Evolutionary conservation across 2,888 invertebrate species (phyloP).

Genomic region (Spicauda simplicius): DNA sequence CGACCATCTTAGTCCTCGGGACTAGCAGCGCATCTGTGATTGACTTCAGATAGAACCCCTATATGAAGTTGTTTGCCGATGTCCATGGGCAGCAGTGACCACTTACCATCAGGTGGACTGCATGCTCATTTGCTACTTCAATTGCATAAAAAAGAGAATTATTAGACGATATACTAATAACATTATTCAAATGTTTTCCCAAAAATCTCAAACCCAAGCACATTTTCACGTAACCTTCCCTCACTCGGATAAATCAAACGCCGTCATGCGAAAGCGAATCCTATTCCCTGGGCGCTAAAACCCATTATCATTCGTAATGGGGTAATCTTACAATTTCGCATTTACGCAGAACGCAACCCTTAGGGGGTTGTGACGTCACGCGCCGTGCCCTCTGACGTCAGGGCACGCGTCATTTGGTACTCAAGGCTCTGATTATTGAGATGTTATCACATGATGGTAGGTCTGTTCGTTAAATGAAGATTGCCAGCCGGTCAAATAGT

Average conservation of each 20-base stretch:
- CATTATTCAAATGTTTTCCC: constrained; percentile 5
- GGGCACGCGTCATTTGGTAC: constrained; percentile 40
- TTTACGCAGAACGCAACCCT: constrained; percentile 55
- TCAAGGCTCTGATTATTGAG: constrained; percentile 7
- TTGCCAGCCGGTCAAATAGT: neutral
- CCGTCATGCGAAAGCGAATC: constrained; percentile 33
- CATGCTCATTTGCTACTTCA: no score
- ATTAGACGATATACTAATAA: neutral
- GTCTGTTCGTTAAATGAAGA: no score
- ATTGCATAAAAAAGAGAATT: no score
- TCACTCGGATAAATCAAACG: constrained; percentile 29
- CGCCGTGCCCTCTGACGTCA: constrained; percentile 51
- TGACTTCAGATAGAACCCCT: no score
- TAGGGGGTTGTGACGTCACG: constrained; percentile 54
- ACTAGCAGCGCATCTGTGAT: no score
- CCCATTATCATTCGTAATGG: constrained; percentile 37
- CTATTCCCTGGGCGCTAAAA: constrained; percentile 34
- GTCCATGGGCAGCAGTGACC: no score
- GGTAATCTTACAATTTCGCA: constrained; percentile 40
- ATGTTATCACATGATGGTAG: neutral
- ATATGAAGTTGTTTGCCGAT: no score
- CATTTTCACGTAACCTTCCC: constrained; percentile 31
- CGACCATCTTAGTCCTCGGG: no score
- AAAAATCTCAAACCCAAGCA: neutral
- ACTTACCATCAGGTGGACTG: no score